Conservation (phyloP, 1,140 invertebrate species). For the Diploscapter pachys region DNA sequence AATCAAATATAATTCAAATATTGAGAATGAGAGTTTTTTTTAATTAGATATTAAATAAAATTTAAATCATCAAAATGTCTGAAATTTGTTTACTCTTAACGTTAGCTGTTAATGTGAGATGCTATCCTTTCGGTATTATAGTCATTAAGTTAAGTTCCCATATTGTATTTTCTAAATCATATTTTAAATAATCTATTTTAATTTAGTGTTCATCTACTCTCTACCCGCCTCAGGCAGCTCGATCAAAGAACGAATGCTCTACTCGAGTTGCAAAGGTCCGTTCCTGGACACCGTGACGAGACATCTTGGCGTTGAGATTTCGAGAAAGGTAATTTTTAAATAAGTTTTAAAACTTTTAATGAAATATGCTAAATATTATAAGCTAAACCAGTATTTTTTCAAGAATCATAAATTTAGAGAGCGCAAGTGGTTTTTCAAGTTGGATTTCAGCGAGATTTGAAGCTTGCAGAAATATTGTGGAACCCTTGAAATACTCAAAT, state of each 20-base stretch:
- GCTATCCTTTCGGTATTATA: neutral
- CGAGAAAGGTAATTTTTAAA: conserved; percentile 50
- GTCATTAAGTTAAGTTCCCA: neutral
- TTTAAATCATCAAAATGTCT: too few relatives aligned
- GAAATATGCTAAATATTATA: neutral
- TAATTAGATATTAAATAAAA: too few relatives aligned
- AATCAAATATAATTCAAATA: conserved; percentile 1
- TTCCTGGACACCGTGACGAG: conserved; percentile 48
- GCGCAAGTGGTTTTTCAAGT: too few relatives aligned
- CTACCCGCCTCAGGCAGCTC: conserved; percentile 53
- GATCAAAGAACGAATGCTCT: conserved; percentile 58
- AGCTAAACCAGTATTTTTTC: neutral
- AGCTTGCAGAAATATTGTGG: too few relatives aligned
- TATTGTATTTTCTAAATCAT: neutral
- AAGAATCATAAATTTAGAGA: neutral
- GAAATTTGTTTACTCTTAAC: neutral
- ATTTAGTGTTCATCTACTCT: conserved; percentile 58
- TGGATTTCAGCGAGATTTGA: too few relatives aligned
- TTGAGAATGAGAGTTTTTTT: neutral
- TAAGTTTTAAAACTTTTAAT: conserved; percentile 6
- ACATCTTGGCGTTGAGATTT: conserved; percentile 46
- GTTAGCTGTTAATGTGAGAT: neutral
- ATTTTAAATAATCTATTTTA: neutral
- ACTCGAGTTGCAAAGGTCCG: conserved; percentile 55
- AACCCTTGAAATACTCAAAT: too few relatives aligned